Evolutionary conservation across 2,888 invertebrate species (phyloP).

Genomic region (Pseudeuparius sepicola): DNA sequence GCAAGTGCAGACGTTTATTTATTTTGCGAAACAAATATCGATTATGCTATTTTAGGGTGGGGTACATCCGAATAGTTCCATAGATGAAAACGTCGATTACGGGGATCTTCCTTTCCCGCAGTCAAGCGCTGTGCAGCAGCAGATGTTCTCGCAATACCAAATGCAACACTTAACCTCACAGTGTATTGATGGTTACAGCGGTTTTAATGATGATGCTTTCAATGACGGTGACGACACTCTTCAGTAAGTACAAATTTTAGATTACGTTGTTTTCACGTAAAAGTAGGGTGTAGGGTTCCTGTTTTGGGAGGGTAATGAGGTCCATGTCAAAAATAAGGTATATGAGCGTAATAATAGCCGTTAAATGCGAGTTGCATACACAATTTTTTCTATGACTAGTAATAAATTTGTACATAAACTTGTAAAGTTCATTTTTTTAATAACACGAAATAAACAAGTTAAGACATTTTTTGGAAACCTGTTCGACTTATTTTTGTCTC

Average conservation of each 20-base stretch:
- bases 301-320: no score
- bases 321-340: no score
- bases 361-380: no score
- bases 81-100: slow-evolving; percentile 44
- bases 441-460: no score
- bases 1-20: slow-evolving; percentile 25
- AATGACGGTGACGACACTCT: slow-evolving; percentile 48
- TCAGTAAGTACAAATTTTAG: slow-evolving; percentile 40
- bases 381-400: no score
- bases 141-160: slow-evolving; percentile 50
- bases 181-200: slow-evolving; percentile 49
- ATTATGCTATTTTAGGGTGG: slow-evolving; percentile 33
- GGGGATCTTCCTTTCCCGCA: slow-evolving; percentile 43
- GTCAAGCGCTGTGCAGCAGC: slow-evolving; percentile 43
- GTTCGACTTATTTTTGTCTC: no score
- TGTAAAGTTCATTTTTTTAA: no score
- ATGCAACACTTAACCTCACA: slow-evolving; percentile 51
- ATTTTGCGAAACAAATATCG: background rate
- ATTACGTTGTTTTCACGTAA: no score
- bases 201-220: slow-evolving; percentile 53
- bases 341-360: no score
- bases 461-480: no score
- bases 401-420: no score
- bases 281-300: no score
- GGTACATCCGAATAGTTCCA: slow-evolving; percentile 38